Base-by-base conservation (phyloP, 2,113 vertebrate genomes). In the Muntiacus reevesi region DNA sequence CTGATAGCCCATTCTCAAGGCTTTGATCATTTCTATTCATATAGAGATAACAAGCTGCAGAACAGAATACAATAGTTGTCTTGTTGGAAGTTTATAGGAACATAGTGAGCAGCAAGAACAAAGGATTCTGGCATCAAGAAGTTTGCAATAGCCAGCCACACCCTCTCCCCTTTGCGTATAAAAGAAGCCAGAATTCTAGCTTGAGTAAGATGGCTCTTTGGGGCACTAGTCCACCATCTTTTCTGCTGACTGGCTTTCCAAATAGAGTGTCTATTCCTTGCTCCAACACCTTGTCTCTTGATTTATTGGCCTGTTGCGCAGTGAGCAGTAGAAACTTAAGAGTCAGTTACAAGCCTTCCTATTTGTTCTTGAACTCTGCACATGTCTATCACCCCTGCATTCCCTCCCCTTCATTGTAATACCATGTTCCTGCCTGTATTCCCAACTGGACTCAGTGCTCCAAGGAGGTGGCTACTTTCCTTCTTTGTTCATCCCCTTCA, bases 371-470 rank as follows among this genome's bases (percentile, higher is more conserved):
- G 5, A 87, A 21, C 23, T 71, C 10, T 12, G 47, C 16, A 45
- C n/a, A 8, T 7, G 17, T 19, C 28, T 17, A 17, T n/a, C 16
- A 62, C 9, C 43, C 5, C 1, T 50, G 8, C 2, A 2, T 52
- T 17, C 47, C 40, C 21, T 13, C 43, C 52, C 21, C 2, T 27
- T 57, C 25, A 23, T 2, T n/a, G 57, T n/a, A 3, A 52, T 15
- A 9, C 11, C 36, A 59, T 16, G 12, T 9, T 84, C 40, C 54
- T 25, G 17, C 14, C 87, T 33, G 25, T 27, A 7, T 33, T 59
- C 64, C n/a, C 55, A 43, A 7, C 40, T 45, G 36, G 45, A 30
- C 76, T 25, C 33, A 21, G 2, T 0, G 21, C 15, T 45, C 47
- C 78, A 33, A 15, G 1, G 15, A 30, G 30, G 23, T 3, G 47